phyloP scores from a whole-genome alignment of 2,797 vertebrate genomes.

The Pantherophis vulpinus region DNA sequence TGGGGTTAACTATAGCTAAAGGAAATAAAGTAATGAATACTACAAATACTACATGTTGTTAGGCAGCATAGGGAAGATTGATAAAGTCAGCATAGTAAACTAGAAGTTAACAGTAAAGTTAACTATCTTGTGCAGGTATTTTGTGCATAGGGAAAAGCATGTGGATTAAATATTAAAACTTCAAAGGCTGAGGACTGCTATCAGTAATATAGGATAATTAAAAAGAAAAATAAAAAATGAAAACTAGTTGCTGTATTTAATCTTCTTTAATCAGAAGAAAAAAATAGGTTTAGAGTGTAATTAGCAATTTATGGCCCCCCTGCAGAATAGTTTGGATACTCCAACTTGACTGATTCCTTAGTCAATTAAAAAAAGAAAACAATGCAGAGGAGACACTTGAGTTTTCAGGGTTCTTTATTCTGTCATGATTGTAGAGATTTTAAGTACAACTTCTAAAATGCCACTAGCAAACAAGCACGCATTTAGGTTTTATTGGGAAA shows the following conservation, averaged over 20 bases:
- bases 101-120: background rate
- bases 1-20: background rate
- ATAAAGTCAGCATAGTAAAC: background rate
- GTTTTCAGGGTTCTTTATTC: background rate
- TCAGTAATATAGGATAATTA: background rate
- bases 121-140: background rate
- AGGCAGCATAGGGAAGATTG: background rate
- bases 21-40: background rate
- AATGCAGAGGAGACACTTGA: background rate
- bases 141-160: background rate
- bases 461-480: no score
- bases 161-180: background rate
- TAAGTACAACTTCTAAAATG: background rate
- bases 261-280: background rate
- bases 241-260: background rate
- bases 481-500: background rate
- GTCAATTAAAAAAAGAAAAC: background rate
- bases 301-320: background rate
- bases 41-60: background rate
- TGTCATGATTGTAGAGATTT: background rate
- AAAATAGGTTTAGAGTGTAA: background rate
- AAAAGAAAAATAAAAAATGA: background rate
- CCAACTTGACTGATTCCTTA: background rate
- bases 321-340: background rate
- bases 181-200: background rate